Evolutionary conservation across 2,797 vertebrate genomes (phyloP).

Genomic region (Eptatretus atami): DNA sequence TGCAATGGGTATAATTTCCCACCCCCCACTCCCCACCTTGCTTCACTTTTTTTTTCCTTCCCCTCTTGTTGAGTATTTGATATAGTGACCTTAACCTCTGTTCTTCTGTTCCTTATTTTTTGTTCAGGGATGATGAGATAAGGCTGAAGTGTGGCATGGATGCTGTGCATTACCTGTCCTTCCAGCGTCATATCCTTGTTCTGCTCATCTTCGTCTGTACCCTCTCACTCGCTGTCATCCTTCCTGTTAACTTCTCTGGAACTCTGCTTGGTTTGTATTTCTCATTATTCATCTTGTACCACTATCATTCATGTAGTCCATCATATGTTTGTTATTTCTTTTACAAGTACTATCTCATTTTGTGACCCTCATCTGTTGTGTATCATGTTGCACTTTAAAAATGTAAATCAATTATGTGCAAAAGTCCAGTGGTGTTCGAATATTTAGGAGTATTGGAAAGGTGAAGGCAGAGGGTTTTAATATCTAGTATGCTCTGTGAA

Average conservation of each 20-base stretch:
- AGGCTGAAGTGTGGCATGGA: conserved; percentile 50
- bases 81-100: background rate
- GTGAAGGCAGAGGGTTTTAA: too few species aligned
- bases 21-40: too few species aligned
- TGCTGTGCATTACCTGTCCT: conserved; percentile 64
- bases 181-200: conserved; percentile 53
- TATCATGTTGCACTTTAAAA: background rate
- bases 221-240: conserved; percentile 35
- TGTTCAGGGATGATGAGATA: conserved; percentile 35
- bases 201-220: conserved; percentile 30
- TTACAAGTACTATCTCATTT: too few species aligned
- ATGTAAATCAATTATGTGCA: too few species aligned
- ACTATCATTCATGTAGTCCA: too few species aligned
- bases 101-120: background rate
- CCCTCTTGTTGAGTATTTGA: background rate
- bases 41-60: too few species aligned
- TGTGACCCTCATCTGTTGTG: background rate
- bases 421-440: too few species aligned
- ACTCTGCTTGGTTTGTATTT: conserved; percentile 34
- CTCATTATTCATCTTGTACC: too few species aligned
- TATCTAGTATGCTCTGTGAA: too few species aligned
- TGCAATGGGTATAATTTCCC: too few species aligned
- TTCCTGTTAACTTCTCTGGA: conserved; percentile 61
- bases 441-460: too few species aligned
- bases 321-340: too few species aligned